Percentiles rank a stretch among this genome's conserved stretches.
Conservation (phyloP, 2,888 invertebrate genomes). For the Harpalus rubripes region DNA sequence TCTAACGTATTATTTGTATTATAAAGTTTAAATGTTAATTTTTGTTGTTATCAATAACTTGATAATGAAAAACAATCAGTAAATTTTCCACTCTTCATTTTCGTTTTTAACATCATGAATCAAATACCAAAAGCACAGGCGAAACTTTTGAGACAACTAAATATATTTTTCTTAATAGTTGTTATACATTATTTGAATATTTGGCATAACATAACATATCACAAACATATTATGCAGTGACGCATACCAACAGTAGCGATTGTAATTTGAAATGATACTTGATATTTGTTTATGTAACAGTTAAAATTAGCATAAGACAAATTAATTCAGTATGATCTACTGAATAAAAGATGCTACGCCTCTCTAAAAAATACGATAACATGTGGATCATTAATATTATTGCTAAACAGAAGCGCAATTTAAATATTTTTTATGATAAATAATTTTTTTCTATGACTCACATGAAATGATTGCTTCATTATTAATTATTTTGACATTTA, state of each 20-base stretch:
- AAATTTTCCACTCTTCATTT: no score
- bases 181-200: background rate
- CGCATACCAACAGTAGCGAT: slow-evolving; percentile 45
- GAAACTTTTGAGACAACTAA: no score
- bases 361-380: slow-evolving; percentile 23
- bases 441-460: background rate
- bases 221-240: background rate
- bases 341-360: slow-evolving; percentile 61
- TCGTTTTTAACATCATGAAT: no score
- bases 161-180: no score
- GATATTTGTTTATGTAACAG: slow-evolving; percentile 54
- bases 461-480: background rate
- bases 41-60: no score
- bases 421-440: slow-evolving; percentile 5
- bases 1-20: no score
- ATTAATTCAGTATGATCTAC: slow-evolving; percentile 43
- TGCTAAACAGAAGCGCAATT: slow-evolving; percentile 5
- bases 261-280: slow-evolving; percentile 57
- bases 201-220: background rate
- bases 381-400: slow-evolving; percentile 37
- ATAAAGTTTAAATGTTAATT: no score
- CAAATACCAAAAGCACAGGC: no score
- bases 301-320: slow-evolving; percentile 52
- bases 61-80: no score
- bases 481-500: slow-evolving; percentile 2